A percentile compares a stretch with the other conserved stretches of the same genome.
phyloP scores from a whole-genome alignment of 1,140 invertebrate genomes.

The Gerris buenoi region DNA sequence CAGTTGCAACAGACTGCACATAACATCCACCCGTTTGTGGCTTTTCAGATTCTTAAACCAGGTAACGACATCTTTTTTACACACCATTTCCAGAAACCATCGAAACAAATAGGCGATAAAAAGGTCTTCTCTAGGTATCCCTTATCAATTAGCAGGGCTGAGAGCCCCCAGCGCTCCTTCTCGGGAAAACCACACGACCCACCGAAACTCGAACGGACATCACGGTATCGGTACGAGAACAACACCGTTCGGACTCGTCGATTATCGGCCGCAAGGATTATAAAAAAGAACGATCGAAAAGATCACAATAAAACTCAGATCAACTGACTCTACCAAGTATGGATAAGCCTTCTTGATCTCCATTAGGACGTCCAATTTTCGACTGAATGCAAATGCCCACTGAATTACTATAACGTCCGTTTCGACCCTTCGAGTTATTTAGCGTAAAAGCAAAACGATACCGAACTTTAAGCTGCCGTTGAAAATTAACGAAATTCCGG shows the following conservation, averaged over 20 bases:
- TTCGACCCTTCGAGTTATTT: too few relatives aligned
- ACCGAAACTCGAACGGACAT: too few relatives aligned
- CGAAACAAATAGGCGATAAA: slow-evolving; percentile 30
- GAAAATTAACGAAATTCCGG: too few relatives aligned
- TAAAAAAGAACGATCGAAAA: too few relatives aligned
- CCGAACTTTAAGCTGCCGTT: too few relatives aligned
- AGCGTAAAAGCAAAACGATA: too few relatives aligned
- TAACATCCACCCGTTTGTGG: slow-evolving; percentile 84
- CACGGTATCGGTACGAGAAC: too few relatives aligned
- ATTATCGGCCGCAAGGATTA: too few relatives aligned
- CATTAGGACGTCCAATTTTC: slow-evolving; percentile 7
- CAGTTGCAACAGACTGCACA: slow-evolving; percentile 85
- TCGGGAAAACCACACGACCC: slow-evolving; percentile 1
- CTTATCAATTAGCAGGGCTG: slow-evolving; percentile 12
- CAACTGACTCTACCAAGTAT: slow-evolving; percentile 13
- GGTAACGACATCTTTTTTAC: slow-evolving; percentile 81
- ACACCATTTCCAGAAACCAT: slow-evolving; percentile 72
- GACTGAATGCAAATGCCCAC: too few relatives aligned
- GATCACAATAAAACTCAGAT: too few relatives aligned
- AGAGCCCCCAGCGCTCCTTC: slow-evolving; percentile 7
- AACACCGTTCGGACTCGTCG: too few relatives aligned
- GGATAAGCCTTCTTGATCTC: slow-evolving; percentile 12
- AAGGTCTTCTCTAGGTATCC: slow-evolving; percentile 1
- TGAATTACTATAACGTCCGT: too few relatives aligned
- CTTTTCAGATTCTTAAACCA: slow-evolving; percentile 88